Evolutionary conservation across 2,797 vertebrate species (phyloP).

Genomic region (Hipposideros larvatus): DNA sequence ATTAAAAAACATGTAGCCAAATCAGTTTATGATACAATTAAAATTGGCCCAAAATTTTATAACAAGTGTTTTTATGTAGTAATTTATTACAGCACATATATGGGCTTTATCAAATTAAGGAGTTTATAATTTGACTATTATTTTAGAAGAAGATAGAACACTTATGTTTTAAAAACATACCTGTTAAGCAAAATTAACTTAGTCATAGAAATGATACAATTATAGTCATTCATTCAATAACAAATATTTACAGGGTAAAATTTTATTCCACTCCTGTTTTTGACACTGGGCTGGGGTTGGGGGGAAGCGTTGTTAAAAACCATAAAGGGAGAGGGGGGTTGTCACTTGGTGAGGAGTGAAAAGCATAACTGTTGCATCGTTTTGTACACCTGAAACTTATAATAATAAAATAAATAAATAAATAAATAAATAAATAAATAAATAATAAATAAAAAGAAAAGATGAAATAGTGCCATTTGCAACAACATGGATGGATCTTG

Average conservation of each 20-base stretch:
- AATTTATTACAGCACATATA: background rate
- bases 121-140: background rate
- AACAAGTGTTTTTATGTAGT: background rate
- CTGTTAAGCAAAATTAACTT: background rate
- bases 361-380: no score
- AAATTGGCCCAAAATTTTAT: background rate
- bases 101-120: background rate
- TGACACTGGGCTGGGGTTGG: background rate
- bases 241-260: background rate
- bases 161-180: background rate
- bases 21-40: background rate
- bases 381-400: no score
- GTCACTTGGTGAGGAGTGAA: no score
- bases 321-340: background rate
- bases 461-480: no score
- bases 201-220: background rate
- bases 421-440: no score
- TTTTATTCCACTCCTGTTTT: background rate
- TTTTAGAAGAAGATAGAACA: background rate
- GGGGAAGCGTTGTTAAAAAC: background rate
- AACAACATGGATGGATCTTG: no score
- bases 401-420: no score
- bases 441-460: no score
- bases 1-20: background rate
- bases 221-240: background rate